Evolutionary conservation across 2,888 invertebrate species (phyloP).

Genomic region (Drosophila neotestacea): DNA sequence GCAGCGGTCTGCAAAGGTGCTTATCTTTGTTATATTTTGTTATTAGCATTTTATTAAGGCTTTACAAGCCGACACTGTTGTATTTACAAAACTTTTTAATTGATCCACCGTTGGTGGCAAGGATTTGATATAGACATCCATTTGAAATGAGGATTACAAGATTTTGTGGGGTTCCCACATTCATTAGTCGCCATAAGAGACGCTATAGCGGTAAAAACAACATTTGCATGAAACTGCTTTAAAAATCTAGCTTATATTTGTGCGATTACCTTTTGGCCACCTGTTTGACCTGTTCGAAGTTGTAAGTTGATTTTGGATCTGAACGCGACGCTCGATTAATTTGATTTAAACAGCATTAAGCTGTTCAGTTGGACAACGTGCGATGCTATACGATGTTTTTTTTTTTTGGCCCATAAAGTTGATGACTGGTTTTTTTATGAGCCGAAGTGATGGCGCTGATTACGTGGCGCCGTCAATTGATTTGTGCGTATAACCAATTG

Average conservation of each 20-base stretch:
- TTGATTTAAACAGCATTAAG: constrained; percentile 52
- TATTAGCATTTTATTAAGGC: too few relatives aligned
- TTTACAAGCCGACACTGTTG: too few relatives aligned
- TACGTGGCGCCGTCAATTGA: constrained; percentile 79
- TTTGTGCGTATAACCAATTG: constrained; percentile 63
- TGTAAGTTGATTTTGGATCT: constrained; percentile 50
- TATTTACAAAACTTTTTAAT: too few relatives aligned
- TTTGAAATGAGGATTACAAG: too few relatives aligned
- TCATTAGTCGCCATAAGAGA: too few relatives aligned
- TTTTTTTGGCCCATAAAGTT: constrained; percentile 35
- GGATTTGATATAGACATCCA: too few relatives aligned
- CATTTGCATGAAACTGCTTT: constrained; percentile 40
- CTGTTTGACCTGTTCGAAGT: constrained; percentile 51
- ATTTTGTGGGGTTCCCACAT: too few relatives aligned
- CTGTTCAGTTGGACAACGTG: constrained; percentile 46
- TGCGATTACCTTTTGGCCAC: constrained; percentile 30
- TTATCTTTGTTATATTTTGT: too few relatives aligned
- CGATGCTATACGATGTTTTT: constrained; percentile 3
- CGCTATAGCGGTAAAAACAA: background rate
- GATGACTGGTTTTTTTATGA: constrained; percentile 36
- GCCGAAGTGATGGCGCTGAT: constrained; percentile 74
- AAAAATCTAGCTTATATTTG: constrained; percentile 19
- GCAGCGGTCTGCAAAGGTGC: too few relatives aligned
- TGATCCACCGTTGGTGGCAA: too few relatives aligned
- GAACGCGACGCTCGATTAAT: constrained; percentile 74